phyloP scores from a whole-genome alignment of 92 coral and sea anemone genomes.

The Metridium senile region DNA sequence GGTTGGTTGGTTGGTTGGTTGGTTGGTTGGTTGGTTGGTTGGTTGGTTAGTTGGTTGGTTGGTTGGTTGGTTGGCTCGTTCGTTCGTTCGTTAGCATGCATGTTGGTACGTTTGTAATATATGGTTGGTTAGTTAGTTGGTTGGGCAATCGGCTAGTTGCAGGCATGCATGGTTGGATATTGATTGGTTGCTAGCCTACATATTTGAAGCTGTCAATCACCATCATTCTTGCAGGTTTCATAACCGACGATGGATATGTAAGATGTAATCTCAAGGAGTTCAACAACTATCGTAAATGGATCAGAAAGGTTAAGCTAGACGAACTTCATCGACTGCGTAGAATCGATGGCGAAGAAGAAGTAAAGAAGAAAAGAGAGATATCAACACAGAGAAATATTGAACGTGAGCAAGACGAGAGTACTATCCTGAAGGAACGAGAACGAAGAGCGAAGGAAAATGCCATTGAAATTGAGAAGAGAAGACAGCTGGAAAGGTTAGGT shows the following conservation, averaged over 20 bases:
- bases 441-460: slow-evolving; percentile 49
- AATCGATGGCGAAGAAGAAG: slow-evolving; percentile 42
- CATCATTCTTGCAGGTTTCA: slow-evolving; percentile 76
- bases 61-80: no score
- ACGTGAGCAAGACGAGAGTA: slow-evolving; percentile 64
- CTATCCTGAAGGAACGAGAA: slow-evolving; percentile 54
- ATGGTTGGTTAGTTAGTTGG: no score
- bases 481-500: slow-evolving; percentile 21
- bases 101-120: no score
- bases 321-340: slow-evolving; percentile 62
- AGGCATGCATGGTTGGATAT: no score
- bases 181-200: no score
- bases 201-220: no score
- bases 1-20: no score
- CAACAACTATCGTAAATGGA: slow-evolving; percentile 91
- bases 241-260: slow-evolving; percentile 86
- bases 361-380: slow-evolving; percentile 53
- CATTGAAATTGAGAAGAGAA: slow-evolving; percentile 26
- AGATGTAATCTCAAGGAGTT: slow-evolving; percentile 89
- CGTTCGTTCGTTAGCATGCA: no score
- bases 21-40: no score
- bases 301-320: slow-evolving; percentile 87
- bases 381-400: slow-evolving; percentile 39
- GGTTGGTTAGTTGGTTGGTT: no score
- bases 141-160: no score